Percentiles rank a stretch among this genome's conserved stretches.
Conservation (phyloP, 2,888 invertebrate genomes). For the Platycnemis pennipes region DNA sequence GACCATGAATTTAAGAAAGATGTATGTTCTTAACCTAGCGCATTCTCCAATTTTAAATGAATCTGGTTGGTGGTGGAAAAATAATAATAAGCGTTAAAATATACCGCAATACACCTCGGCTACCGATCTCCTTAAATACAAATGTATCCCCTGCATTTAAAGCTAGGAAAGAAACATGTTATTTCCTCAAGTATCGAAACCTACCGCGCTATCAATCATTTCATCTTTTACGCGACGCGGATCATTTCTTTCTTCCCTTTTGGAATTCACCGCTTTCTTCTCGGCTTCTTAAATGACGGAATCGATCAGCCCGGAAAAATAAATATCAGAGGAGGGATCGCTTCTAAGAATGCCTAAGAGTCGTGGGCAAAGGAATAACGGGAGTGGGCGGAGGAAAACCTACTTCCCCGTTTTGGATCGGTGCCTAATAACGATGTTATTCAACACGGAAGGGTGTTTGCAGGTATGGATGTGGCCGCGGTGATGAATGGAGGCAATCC, state of each 20-base stretch:
- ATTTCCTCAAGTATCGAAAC: too few species aligned
- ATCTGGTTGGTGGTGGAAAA: too few species aligned
- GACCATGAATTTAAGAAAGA: too few species aligned
- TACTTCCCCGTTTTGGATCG: background rate
- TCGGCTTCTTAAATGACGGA: background rate
- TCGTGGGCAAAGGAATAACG: background rate
- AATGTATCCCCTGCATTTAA: too few species aligned
- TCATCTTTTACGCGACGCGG: slow-evolving; percentile 17
- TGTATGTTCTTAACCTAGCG: too few species aligned
- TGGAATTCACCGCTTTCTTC: background rate
- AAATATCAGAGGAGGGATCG: background rate
- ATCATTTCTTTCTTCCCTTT: slow-evolving; percentile 40
- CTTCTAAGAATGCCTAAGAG: background rate
- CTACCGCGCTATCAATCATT: slow-evolving; percentile 55
- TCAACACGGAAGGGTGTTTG: background rate
- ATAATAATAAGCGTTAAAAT: too few species aligned
- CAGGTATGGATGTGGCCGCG: background rate
- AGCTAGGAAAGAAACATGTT: too few species aligned
- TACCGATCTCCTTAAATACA: too few species aligned
- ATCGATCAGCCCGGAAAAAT: background rate
- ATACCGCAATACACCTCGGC: too few species aligned
- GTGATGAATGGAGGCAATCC: background rate
- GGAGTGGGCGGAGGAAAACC: background rate
- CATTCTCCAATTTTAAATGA: too few species aligned
- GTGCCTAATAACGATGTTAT: slow-evolving; percentile 19